Evolutionary conservation across 2,113 vertebrate genomes (phyloP).

Genomic region (Vulpes vulpes): DNA sequence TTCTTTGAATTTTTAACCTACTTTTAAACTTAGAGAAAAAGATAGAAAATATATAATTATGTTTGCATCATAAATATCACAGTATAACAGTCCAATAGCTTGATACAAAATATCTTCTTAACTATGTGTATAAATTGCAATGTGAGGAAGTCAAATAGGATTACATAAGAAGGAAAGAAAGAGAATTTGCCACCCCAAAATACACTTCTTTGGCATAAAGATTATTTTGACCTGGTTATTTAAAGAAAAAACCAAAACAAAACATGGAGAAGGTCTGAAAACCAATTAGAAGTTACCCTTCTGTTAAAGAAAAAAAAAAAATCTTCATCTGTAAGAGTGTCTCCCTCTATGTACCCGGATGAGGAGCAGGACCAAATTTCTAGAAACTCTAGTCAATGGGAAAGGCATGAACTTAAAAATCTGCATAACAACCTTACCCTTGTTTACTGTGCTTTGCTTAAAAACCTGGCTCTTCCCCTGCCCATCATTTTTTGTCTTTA

Average conservation of each 20-base stretch:
- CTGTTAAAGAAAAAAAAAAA: not conserved
- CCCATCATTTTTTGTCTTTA: not conserved
- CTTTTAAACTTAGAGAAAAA: constrained; percentile 7
- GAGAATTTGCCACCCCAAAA: constrained; percentile 3
- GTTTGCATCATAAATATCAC: constrained; percentile 35
- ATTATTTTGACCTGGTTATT: not conserved
- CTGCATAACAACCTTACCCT: not conserved
- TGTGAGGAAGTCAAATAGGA: constrained; percentile 16
- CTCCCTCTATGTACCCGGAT: not conserved
- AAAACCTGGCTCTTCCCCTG: not conserved
- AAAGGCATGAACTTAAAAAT: not conserved
- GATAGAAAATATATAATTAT: constrained; percentile 53
- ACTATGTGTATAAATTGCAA: constrained; percentile 6
- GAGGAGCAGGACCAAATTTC: not conserved
- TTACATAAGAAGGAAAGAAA: not conserved
- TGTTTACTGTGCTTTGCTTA: not conserved
- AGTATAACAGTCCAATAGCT: not conserved
- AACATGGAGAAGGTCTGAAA: not conserved
- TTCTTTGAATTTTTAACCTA: constrained; percentile 7
- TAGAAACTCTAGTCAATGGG: not conserved
- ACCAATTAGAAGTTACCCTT: not conserved
- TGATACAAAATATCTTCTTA: constrained; percentile 31
- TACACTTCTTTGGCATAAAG: not conserved
- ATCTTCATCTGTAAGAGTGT: not conserved
- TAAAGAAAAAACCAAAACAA: no score